Evolutionary conservation across 2,113 vertebrate species (phyloP), one percentile per base, ranked within the genome.

Genomic region (Himantopus leucocephalus): DNA sequence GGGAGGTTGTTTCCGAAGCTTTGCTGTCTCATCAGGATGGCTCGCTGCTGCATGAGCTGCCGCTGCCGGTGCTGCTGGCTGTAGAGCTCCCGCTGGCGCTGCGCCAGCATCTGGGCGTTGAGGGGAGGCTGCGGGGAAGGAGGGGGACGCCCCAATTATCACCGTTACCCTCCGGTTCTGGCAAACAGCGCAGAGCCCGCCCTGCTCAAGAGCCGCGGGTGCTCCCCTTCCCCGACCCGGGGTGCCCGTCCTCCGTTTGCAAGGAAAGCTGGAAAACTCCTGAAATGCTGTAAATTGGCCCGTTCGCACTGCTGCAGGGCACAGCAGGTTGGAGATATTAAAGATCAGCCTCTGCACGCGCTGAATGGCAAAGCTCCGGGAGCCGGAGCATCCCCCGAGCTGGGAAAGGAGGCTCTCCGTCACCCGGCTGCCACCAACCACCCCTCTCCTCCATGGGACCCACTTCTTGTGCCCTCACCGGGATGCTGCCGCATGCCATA

Each of bases 91-190:
- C 99, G 97, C 79, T 99, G 99, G 48, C 99, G 98, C 96, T 99
- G 99, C 3, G 99, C 99, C 97, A 99, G 90, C 99, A 99, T 99
- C 94, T 99, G 99, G 39, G 99, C 99, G 0, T 99, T 99, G 71
- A 99, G 97, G 4, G 99, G 99, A 29, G 99, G 99, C 99, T 99
- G 98, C 6, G 58, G 83, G 77, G 37, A 74, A 68, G 73, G 39
- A 27, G 14, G 26, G 39, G 12, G 41, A 45, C 48, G 55, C 17
- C 68, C 35, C 9, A 6, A 32, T 72, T 70, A 63, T 6, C 63
- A 47, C 12, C 5, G 3, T 35, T 30, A 66, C 32, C 48, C 41
- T 34, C 58, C 8, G 1, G 32, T 11, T 58, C 47, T 26, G 19
- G 50, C 32, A 71, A 58, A 64, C 14, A 16, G 50, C 59, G 72